These are phyloP conservation scores for Lysandra bellargus DNA, from an alignment of 2,888 invertebrate species.

Conservation along the genomic window DNA sequence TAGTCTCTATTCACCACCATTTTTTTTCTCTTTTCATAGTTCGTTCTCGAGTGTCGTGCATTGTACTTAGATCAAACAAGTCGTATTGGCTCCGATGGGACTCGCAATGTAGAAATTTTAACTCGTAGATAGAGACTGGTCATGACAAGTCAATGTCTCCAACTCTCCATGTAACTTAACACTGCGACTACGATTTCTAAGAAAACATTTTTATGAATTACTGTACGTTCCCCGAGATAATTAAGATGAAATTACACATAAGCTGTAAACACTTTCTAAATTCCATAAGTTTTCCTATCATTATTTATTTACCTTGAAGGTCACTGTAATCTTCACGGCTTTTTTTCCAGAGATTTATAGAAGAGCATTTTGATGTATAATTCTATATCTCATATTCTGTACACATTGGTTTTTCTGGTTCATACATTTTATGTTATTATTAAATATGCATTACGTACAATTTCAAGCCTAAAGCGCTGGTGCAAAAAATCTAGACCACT, in stretches of 20 bases:
- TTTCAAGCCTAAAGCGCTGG: not conserved
- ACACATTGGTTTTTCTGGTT: constrained; percentile 4
- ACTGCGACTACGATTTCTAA: not conserved
- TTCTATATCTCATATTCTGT: not conserved
- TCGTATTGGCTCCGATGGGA: not conserved
- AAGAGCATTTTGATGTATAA: not conserved
- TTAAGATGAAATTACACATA: constrained; percentile 15
- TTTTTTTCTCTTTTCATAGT: too few species aligned
- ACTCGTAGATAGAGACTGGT: not conserved
- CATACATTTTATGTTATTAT: constrained; percentile 13
- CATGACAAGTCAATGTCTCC: not conserved
- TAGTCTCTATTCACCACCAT: too few species aligned
- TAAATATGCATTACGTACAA: constrained; percentile 18
- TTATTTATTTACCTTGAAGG: not conserved
- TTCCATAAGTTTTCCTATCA: not conserved
- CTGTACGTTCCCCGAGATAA: not conserved
- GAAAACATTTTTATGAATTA: constrained; percentile 14
- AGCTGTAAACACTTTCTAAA: constrained; percentile 17
- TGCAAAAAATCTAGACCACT: constrained; percentile 21
- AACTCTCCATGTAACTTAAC: not conserved
- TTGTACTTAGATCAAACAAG: not conserved
- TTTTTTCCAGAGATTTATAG: too few species aligned
- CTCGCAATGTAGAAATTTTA: not conserved
- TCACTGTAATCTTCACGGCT: not conserved
- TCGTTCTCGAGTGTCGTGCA: too few species aligned